Conservation (phyloP, 35 echinoderm and acorn worm species). For the Apostichopus japonicus region DNA sequence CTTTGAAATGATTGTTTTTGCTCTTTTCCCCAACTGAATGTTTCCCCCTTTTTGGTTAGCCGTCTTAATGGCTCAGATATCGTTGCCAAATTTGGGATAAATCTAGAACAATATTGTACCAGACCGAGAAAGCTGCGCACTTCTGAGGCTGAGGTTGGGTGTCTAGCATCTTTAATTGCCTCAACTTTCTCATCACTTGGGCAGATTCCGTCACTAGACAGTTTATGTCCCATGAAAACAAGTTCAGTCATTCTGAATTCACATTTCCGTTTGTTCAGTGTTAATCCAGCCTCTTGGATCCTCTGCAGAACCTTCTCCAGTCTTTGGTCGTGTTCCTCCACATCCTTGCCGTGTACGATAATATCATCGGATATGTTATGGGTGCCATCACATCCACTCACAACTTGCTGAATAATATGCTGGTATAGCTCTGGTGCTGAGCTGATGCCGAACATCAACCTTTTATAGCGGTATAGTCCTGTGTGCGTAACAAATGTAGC, state of each 20-base stretch:
- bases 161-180: constrained; percentile 42
- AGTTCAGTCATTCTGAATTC: constrained; percentile 59
- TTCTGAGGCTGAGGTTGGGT: constrained; percentile 61
- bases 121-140: constrained; percentile 2
- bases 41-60: constrained; percentile 29
- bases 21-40: constrained; percentile 49
- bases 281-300: constrained; percentile 29
- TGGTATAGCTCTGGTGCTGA: constrained; percentile 60
- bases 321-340: constrained; percentile 50
- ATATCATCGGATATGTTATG: constrained; percentile 77
- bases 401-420: constrained; percentile 44
- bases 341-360: constrained; percentile 44
- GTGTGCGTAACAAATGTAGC: constrained; percentile 56
- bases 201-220: constrained; percentile 44
- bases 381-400: constrained; percentile 46
- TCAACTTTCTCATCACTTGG: constrained; percentile 52
- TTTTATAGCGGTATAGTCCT: constrained; percentile 63
- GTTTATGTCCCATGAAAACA: constrained; percentile 66
- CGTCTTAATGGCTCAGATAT: constrained; percentile 58
- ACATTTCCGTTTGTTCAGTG: constrained; percentile 61
- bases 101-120: constrained; percentile 40
- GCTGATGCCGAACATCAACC: constrained; percentile 70
- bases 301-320: constrained; percentile 46
- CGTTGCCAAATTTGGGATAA: constrained; percentile 73
- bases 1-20: constrained; percentile 14